A percentile compares a stretch with the other conserved stretches of the same genome.
Conservation (phyloP, 1,140 invertebrate species). For the Mesaphorura yosii region DNA sequence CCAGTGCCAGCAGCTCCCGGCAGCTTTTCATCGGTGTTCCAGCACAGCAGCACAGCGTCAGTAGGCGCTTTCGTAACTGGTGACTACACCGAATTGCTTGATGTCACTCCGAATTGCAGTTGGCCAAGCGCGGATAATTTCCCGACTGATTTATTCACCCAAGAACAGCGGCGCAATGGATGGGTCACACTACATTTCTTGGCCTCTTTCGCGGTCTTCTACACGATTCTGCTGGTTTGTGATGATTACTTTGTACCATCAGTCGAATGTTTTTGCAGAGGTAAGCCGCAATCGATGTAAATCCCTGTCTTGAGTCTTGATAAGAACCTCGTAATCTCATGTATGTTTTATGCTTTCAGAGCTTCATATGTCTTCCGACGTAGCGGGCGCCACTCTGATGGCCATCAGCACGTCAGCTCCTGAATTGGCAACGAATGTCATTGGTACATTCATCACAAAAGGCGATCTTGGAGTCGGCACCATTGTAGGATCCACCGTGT, state of each 20-base stretch:
- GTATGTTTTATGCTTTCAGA: background rate
- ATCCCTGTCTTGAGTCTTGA: background rate
- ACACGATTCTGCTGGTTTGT: constrained; percentile 71
- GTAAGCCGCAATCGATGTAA: constrained; percentile 51
- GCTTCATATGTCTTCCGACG: constrained; percentile 42
- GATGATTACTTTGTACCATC: constrained; percentile 81
- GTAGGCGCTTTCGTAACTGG: background rate
- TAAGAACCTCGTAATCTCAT: background rate
- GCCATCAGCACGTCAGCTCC: constrained; percentile 83
- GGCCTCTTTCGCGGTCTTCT: constrained; percentile 68
- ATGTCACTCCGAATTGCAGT: constrained; percentile 52
- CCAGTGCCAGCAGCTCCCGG: background rate
- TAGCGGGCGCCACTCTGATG: constrained; percentile 87
- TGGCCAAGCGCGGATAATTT: constrained; percentile 73
- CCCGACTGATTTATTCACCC: constrained; percentile 64
- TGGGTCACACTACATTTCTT: constrained; percentile 69
- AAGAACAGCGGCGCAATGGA: constrained; percentile 60
- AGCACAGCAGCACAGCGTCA: background rate
- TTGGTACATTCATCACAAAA: constrained; percentile 78
- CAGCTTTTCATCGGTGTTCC: background rate
- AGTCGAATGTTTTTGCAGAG: constrained; percentile 73
- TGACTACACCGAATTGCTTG: background rate
- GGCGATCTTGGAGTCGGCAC: constrained; percentile 77
- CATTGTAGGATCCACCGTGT: constrained; percentile 61
- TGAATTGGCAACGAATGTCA: constrained; percentile 86